These are phyloP conservation scores for Gastrophryne carolinensis DNA, from an alignment of 2,797 vertebrate genomes.

Conservation along the genomic window DNA sequence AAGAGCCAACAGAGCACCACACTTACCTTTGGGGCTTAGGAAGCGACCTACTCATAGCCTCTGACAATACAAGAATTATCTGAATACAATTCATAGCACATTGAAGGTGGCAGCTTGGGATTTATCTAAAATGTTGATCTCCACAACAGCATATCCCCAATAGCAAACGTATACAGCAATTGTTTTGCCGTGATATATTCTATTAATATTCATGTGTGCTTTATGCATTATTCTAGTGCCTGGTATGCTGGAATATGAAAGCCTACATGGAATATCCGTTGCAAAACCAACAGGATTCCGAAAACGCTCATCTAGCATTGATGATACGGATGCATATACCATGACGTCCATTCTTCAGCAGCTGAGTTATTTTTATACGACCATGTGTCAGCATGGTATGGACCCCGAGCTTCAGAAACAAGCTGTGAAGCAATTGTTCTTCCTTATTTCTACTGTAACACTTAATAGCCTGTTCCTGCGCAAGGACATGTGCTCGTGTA, in stretches of 20 bases:
- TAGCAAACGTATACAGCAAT: no score
- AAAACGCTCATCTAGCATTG: conserved; percentile 88
- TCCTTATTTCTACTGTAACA: conserved; percentile 79
- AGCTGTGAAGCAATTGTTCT: conserved; percentile 87
- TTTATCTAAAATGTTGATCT: no score
- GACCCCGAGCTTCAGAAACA: conserved; percentile 83
- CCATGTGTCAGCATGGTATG: conserved; percentile 89
- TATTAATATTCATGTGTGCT: no score
- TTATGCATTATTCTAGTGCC: conserved; percentile 73
- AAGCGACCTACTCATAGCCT: no score
- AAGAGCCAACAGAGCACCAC: no score
- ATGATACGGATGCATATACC: conserved; percentile 80
- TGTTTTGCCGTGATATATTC: no score
- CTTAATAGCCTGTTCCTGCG: conserved; percentile 94
- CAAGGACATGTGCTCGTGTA: conserved; percentile 97
- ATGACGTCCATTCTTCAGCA: conserved; percentile 86
- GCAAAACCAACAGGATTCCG: conserved; percentile 94
- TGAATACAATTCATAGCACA: no score
- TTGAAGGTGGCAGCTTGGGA: no score
- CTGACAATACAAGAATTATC: no score
- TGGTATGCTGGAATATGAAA: conserved; percentile 94
- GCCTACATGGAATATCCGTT: conserved; percentile 92
- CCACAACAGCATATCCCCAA: no score
- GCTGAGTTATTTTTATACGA: conserved; percentile 82
- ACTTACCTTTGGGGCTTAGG: no score